Evolutionary conservation across 2,888 invertebrate species (phyloP).

Genomic region (Imbricaverruca yamaguchii): DNA sequence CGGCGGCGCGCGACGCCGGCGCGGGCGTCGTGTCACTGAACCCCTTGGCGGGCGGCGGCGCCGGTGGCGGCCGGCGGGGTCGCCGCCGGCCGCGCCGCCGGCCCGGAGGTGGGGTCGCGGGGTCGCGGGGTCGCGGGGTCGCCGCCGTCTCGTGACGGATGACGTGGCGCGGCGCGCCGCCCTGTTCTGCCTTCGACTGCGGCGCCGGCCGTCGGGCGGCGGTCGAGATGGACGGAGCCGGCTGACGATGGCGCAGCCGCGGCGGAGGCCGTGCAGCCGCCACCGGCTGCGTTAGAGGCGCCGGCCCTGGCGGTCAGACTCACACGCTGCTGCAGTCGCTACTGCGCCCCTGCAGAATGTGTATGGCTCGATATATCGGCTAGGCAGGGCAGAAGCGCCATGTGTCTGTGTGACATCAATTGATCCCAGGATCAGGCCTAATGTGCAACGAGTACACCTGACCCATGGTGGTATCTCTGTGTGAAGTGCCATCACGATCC

Average conservation of each 20-base stretch:
- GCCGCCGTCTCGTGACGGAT: neutral
- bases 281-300: neutral
- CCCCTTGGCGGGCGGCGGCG: neutral
- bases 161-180: neutral
- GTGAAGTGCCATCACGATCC: too few relatives aligned
- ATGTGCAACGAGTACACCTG: too few relatives aligned
- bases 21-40: neutral
- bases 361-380: too few relatives aligned
- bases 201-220: neutral
- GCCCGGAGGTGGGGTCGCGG: conserved; percentile 17
- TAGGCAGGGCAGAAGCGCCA: too few relatives aligned
- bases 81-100: neutral
- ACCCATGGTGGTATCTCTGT: too few relatives aligned
- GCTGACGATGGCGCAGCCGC: neutral
- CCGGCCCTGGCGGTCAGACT: neutral
- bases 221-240: neutral
- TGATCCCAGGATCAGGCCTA: too few relatives aligned
- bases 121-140: conserved; percentile 2
- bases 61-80: neutral
- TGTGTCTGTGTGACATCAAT: too few relatives aligned
- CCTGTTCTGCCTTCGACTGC: conserved; percentile 3
- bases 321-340: neutral
- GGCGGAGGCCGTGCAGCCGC: neutral
- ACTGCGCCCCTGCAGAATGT: neutral
- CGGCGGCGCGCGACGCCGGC: neutral